phyloP scores from a whole-genome alignment of 2,888 invertebrate species.

The Oxyteleia sp. region DNA sequence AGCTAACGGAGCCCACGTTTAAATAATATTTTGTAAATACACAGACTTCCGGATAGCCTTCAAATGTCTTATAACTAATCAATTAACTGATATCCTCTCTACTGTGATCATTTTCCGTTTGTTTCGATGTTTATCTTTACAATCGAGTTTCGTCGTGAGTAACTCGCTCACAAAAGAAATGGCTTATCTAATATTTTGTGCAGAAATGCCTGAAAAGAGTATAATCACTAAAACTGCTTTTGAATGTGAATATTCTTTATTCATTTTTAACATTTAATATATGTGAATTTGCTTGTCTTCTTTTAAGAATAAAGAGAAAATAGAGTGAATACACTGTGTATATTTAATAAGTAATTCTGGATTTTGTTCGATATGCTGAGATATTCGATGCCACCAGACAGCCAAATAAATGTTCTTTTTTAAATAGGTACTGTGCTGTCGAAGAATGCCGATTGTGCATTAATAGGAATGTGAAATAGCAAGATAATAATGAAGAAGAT shows the following conservation, averaged over 20 bases:
- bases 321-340: too few species aligned
- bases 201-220: conserved; percentile 54
- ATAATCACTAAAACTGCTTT: too few species aligned
- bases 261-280: too few species aligned
- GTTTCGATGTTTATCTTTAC: conserved; percentile 21
- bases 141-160: conserved; percentile 25
- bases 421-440: conserved; percentile 41
- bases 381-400: conserved; percentile 52
- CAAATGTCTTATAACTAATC: conserved; percentile 11
- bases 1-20: conserved; percentile 41
- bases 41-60: too few species aligned
- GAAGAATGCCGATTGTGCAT: conserved; percentile 52
- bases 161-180: conserved; percentile 13
- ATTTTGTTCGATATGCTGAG: not conserved
- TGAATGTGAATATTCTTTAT: too few species aligned
- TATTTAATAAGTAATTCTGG: too few species aligned
- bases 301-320: too few species aligned
- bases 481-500: conserved; percentile 22
- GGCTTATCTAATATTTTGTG: conserved; percentile 35
- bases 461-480: conserved; percentile 42
- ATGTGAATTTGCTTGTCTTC: too few species aligned
- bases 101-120: conserved; percentile 1
- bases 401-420: conserved; percentile 31
- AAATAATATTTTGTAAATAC: conserved; percentile 21
- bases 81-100: conserved; percentile 19